phyloP scores from a whole-genome alignment of 2,888 invertebrate genomes.

The Hirtodrosophila alboralis region DNA sequence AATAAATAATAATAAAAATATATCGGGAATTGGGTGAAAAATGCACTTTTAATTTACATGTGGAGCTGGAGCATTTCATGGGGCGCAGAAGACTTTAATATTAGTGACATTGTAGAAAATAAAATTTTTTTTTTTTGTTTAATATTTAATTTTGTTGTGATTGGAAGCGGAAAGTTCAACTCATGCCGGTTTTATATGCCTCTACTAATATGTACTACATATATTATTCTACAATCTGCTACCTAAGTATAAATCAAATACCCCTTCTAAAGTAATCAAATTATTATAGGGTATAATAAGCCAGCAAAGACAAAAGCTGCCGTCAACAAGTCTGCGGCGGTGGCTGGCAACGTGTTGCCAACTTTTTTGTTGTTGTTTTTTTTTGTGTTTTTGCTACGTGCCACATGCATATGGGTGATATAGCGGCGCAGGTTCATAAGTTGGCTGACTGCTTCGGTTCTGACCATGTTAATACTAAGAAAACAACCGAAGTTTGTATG shows the following conservation, averaged over 20 bases:
- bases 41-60: too few species aligned
- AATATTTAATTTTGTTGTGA: too few species aligned
- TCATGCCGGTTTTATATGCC: too few species aligned
- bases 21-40: too few species aligned
- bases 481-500: slow-evolving; percentile 29
- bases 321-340: slow-evolving; percentile 74
- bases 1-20: too few species aligned
- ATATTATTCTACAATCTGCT: too few species aligned
- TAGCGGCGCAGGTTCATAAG: slow-evolving; percentile 67
- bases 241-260: slow-evolving; percentile 1
- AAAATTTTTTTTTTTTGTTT: too few species aligned
- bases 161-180: too few species aligned
- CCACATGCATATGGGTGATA: slow-evolving; percentile 60
- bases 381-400: slow-evolving; percentile 49
- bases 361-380: slow-evolving; percentile 25
- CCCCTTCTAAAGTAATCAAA: not conserved
- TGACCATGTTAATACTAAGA: slow-evolving; percentile 40
- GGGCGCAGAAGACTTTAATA: too few species aligned
- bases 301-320: slow-evolving; percentile 60
- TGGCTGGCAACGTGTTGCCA: slow-evolving; percentile 56
- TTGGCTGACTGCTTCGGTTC: slow-evolving; percentile 57
- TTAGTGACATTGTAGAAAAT: too few species aligned
- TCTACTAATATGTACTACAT: too few species aligned
- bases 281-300: slow-evolving; percentile 34
- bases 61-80: too few species aligned